Conservation (phyloP, 1,140 invertebrate genomes). For the Heterodera carotae region DNA sequence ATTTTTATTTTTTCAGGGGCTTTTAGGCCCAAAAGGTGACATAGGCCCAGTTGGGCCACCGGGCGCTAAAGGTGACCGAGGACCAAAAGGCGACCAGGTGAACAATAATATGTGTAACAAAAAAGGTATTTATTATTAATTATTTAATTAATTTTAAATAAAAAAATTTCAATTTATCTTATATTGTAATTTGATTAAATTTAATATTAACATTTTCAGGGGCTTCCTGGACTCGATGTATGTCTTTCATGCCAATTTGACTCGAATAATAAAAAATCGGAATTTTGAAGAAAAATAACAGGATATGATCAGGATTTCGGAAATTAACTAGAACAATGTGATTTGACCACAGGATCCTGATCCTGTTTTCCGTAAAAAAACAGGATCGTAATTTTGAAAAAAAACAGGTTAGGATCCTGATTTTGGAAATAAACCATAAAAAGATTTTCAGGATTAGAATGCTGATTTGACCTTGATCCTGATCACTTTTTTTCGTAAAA, state of each 20-base stretch:
- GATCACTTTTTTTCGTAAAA: too few species aligned
- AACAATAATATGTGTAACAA: not conserved
- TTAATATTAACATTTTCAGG: constrained; percentile 27
- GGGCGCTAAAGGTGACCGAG: constrained; percentile 79
- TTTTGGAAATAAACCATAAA: too few species aligned
- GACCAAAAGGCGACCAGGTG: constrained; percentile 86
- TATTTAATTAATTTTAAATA: not conserved
- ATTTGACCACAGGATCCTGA: too few species aligned
- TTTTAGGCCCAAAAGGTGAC: constrained; percentile 32
- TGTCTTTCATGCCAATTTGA: not conserved
- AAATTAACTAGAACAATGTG: too few species aligned
- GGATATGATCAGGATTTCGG: too few species aligned
- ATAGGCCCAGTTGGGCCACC: constrained; percentile 72
- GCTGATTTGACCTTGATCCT: too few species aligned
- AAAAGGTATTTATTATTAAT: not conserved
- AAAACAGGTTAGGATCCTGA: too few species aligned
- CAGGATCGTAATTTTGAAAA: too few species aligned
- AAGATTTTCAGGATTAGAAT: too few species aligned
- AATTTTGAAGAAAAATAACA: too few species aligned
- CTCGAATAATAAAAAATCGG: not conserved
- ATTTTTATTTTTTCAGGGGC: constrained; percentile 16
- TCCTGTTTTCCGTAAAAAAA: too few species aligned
- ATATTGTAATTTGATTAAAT: not conserved
- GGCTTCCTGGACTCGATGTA: constrained; percentile 83
- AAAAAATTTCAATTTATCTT: not conserved